Base-by-base conservation (phyloP, 2,797 vertebrate genomes). In the Momotus momota region DNA sequence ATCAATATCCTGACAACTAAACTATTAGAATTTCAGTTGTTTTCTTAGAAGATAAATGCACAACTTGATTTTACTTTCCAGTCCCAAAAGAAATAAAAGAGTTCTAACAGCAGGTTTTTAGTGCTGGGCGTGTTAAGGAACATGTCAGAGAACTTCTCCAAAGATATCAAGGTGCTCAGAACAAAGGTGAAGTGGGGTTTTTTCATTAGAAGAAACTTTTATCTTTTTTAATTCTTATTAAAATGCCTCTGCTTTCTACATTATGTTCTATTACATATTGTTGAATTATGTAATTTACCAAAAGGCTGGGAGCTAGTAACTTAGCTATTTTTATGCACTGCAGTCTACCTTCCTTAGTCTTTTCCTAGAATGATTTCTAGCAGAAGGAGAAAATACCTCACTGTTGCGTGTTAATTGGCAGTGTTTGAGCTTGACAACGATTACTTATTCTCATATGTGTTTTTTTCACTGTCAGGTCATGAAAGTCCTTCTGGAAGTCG, bases 401-500 rank as follows among this genome's bases (percentile, higher is more conserved):
- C n/a, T 70, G 72, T 58, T 67, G 29, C 52, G 61, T 82, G 27
- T 52, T 70, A 22, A 0, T 4, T 43, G 38, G 10, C 35, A n/a
- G 9, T 3, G 54, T 35, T 57, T 40, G n/a, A 70, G 38, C 78
- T 13, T 6, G 35, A 33, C 48, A 75, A 6, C n/a, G 45, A 0
- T 2, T 20, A 14, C 10, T 73, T 79, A 71, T 2, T 26, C 18
- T 29, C 1, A 3, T 7, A 7, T 35, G 22, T 46, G n/a, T 23
- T 84, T 43, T 43, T 12, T 51, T 73, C 5, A 0, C 38, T 78
- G 69, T 35, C 98, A 99, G 99, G 98, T 97, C 98, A 98, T 96
- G 99, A 99, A 89, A 98, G 98, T 82, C 90, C 98, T 31, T n/a
- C 95, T 13, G 97, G 98, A 90, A 98, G 98, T 94, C 98, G 97